Percentiles rank a stretch among this genome's conserved stretches.
phyloP scores from a whole-genome alignment of 2,113 vertebrate genomes.

The Aphelocoma coerulescens region DNA sequence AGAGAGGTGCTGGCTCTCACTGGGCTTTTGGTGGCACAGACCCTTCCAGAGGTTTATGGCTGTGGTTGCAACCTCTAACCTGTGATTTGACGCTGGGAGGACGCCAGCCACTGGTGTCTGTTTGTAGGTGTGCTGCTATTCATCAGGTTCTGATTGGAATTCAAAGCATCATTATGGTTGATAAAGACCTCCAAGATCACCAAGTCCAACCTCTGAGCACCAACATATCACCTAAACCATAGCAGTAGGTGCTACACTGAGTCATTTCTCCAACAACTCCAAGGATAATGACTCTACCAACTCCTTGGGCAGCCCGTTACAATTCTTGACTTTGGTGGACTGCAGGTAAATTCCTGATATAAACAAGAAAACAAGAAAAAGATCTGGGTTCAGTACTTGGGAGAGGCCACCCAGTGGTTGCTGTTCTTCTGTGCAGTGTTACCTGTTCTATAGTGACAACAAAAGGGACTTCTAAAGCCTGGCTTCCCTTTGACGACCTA shows the following conservation, averaged over 20 bases:
- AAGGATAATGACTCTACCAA: neutral
- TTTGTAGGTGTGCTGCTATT: neutral
- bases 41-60: neutral
- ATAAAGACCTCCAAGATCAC: neutral
- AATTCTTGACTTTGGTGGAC: neutral
- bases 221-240: rapidly evolving
- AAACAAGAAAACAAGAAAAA: neutral
- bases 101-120: neutral
- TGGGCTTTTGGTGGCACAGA: neutral
- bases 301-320: neutral
- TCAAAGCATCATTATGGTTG: too few species aligned
- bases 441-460: neutral
- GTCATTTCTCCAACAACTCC: neutral
- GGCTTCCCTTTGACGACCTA: neutral
- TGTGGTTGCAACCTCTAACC: rapidly evolving
- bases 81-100: neutral
- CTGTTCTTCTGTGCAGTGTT: neutral
- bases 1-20: rapidly evolving
- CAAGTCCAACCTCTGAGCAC: neutral
- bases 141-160: neutral
- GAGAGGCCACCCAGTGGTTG: neutral
- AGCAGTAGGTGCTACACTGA: too few species aligned
- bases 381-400: neutral
- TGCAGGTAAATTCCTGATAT: neutral
- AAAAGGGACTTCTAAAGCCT: neutral